These are phyloP conservation scores for Trididemnum clinides DNA, from an alignment of 23 tunicate genomes.

Conservation along the genomic window DNA sequence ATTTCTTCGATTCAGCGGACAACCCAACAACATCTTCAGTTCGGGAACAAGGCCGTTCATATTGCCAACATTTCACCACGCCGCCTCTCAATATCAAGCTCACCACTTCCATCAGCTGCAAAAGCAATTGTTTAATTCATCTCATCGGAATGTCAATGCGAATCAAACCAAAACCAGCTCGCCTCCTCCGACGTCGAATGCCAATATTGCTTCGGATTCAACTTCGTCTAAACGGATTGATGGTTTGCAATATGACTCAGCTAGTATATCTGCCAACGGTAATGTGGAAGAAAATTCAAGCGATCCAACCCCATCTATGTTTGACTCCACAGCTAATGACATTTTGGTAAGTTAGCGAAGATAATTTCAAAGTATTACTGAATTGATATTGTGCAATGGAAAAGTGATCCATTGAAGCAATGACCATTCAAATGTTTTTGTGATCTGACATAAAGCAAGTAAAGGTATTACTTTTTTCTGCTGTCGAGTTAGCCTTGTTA, in stretches of 20 bases:
- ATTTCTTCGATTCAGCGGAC: background rate
- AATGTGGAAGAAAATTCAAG: background rate
- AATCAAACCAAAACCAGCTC: background rate
- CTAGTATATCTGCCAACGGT: too few relatives aligned
- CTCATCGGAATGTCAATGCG: background rate
- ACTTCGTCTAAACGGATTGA: too few relatives aligned
- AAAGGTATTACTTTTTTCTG: too few relatives aligned
- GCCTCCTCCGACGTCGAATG: slow-evolving; percentile 13
- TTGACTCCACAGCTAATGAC: background rate
- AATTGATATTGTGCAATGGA: too few relatives aligned
- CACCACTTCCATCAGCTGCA: slow-evolving; percentile 42
- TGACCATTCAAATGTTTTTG: too few relatives aligned
- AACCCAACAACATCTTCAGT: background rate
- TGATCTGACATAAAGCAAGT: too few relatives aligned
- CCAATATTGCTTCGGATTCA: background rate
- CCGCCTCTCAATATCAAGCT: background rate
- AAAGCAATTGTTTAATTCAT: slow-evolving; percentile 5
- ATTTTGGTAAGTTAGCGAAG: background rate
- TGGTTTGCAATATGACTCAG: too few relatives aligned
- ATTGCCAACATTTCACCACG: slow-evolving; percentile 31
- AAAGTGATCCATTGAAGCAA: too few relatives aligned
- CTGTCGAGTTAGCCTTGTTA: too few relatives aligned
- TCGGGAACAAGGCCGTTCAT: slow-evolving; percentile 28
- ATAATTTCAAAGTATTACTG: too few relatives aligned
- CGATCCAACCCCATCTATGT: background rate